Conservation (phyloP, 2,113 vertebrate species). For the Corythaeola cristata region DNA sequence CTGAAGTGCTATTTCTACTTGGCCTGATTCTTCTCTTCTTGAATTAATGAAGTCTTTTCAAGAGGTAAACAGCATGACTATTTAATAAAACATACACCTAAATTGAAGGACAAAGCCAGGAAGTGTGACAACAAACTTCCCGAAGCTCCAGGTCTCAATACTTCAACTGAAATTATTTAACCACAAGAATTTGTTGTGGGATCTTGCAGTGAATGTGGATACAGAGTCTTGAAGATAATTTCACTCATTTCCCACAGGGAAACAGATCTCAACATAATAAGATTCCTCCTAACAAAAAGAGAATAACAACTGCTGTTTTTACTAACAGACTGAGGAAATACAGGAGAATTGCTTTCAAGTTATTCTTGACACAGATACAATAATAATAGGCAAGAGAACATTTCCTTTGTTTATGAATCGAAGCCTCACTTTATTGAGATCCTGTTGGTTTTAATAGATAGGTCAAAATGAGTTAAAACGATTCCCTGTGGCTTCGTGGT, state of each 20-base stretch:
- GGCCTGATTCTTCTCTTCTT: not conserved
- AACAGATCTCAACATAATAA: not conserved
- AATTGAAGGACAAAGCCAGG: not conserved
- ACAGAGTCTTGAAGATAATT: not conserved
- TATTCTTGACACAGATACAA: constrained; percentile 10
- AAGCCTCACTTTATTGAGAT: not conserved
- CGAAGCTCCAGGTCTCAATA: not conserved
- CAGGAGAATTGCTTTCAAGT: not conserved
- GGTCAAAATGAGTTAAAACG: constrained; percentile 2
- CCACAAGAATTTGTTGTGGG: not conserved
- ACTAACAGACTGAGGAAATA: not conserved
- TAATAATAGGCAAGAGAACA: not conserved
- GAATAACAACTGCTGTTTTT: constrained; percentile 1
- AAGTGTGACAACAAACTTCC: not conserved
- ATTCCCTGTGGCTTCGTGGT: not conserved
- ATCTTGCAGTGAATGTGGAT: not conserved
- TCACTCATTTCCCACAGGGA: not conserved
- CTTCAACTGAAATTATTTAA: not conserved
- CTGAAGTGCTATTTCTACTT: not conserved
- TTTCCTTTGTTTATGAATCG: not conserved
- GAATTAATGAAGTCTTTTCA: constrained; percentile 2
- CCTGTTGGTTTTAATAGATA: not conserved
- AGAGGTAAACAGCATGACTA: not conserved
- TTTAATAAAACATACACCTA: not conserved
- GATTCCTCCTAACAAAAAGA: not conserved